Percentiles rank a stretch among this genome's conserved stretches.
Evolutionary conservation across 1,140 invertebrate species (phyloP).

Genomic region (Geopemphigus sp.): DNA sequence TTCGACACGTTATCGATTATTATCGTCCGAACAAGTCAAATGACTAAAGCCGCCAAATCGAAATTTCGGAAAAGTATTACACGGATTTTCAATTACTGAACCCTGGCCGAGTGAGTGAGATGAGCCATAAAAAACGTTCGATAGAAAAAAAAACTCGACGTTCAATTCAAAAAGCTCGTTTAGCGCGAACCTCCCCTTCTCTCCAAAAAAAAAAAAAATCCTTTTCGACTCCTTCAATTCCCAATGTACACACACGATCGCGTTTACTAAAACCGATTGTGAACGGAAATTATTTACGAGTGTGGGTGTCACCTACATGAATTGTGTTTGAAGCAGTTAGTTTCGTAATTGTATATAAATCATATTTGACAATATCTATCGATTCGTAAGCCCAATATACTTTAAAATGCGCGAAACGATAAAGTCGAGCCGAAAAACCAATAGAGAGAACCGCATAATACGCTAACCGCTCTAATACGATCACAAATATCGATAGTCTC

Average conservation of each 20-base stretch:
- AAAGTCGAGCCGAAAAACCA: no score
- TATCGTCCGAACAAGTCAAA: background rate
- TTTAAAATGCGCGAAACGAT: no score
- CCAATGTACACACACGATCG: background rate
- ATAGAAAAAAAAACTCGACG: slow-evolving; percentile 1
- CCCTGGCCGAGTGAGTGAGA: background rate
- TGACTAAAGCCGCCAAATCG: background rate
- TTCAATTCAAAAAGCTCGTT: slow-evolving; percentile 25
- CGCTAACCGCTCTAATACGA: no score
- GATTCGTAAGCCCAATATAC: background rate
- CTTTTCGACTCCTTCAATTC: slow-evolving; percentile 4
- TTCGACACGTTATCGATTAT: background rate
- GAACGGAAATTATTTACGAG: slow-evolving; percentile 22
- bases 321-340: background rate
- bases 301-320: slow-evolving; percentile 1
- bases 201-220: background rate
- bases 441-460: no score
- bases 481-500: no score
- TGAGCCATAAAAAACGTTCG: slow-evolving; percentile 7
- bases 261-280: background rate
- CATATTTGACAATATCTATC: background rate
- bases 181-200: background rate
- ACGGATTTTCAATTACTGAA: slow-evolving; percentile 22
- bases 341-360: slow-evolving; percentile 1
- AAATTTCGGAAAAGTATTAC: slow-evolving; percentile 7